Conservation (phyloP, 2,113 vertebrate species). For the Candoia aspera region DNA sequence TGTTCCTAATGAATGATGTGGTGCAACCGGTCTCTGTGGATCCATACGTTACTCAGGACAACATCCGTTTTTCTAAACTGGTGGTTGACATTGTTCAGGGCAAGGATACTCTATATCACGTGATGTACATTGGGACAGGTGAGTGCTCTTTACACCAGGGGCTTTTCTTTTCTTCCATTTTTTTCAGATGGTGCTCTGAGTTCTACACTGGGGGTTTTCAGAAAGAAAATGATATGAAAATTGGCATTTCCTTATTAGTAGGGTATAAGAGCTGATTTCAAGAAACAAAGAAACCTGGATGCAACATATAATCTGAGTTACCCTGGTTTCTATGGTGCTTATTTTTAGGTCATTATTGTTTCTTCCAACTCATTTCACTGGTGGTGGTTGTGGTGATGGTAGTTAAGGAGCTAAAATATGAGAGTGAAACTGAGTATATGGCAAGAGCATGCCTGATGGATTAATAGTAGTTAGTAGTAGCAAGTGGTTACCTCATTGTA, state of each 20-base stretch:
- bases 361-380: background rate
- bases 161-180: background rate
- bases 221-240: background rate
- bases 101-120: slow-evolving; percentile 92
- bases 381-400: background rate
- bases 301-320: background rate
- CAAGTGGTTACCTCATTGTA: background rate
- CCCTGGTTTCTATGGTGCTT: background rate
- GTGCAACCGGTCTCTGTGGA: slow-evolving; percentile 93
- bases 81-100: slow-evolving; percentile 98
- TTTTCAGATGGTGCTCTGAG: background rate
- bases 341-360: background rate
- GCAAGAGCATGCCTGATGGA: background rate
- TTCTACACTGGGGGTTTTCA: background rate
- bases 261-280: slow-evolving; percentile 27
- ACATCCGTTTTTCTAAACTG: slow-evolving; percentile 91
- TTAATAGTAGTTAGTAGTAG: background rate
- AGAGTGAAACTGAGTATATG: background rate
- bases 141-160: slow-evolving; percentile 40
- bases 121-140: slow-evolving; percentile 98
- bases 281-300: slow-evolving; percentile 18
- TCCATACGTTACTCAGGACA: slow-evolving; percentile 92
- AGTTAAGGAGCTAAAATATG: background rate
- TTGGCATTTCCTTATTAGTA: slow-evolving; percentile 26
- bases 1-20: slow-evolving; percentile 97